Evolutionary conservation across 2,888 invertebrate genomes (phyloP).

Genomic region (Drosophila parthenogenetica): DNA sequence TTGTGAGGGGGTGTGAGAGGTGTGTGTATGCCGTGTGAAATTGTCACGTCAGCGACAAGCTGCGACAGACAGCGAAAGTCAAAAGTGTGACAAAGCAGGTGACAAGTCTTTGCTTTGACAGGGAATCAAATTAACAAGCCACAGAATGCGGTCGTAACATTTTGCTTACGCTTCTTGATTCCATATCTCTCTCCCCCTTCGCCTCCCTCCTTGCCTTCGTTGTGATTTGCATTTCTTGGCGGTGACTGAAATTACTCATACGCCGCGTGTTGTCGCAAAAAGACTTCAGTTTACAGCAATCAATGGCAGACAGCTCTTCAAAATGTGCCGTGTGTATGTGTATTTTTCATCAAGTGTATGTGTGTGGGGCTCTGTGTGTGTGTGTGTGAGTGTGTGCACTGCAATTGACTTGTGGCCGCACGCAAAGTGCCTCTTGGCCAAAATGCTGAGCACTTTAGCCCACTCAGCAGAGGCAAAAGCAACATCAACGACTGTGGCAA

Average conservation of each 20-base stretch:
- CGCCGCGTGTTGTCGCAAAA: conserved; percentile 47
- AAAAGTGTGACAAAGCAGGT: conserved; percentile 75
- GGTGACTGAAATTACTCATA: conserved; percentile 60
- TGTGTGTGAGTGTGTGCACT: conserved; percentile 38
- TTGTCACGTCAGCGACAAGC: conserved; percentile 74
- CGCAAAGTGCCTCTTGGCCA: conserved; percentile 71
- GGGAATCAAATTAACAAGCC: conserved; percentile 77
- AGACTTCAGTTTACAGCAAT: conserved; percentile 21
- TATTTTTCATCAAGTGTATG: not conserved
- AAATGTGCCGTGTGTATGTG: not conserved
- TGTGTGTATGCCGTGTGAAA: conserved; percentile 69
- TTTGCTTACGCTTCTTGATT: conserved; percentile 41
- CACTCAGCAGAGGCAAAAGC: conserved; percentile 37
- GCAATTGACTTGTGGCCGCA: conserved; percentile 68
- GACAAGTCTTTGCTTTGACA: conserved; percentile 71
- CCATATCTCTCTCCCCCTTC: not conserved
- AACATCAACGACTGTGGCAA: conserved; percentile 8
- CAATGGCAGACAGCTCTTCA: conserved; percentile 13
- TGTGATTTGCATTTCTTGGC: conserved; percentile 45
- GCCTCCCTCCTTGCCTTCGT: no score
- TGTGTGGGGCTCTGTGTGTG: conserved; percentile 2
- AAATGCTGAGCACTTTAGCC: conserved; percentile 61
- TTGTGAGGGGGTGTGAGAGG: conserved; percentile 8
- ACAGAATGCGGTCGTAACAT: conserved; percentile 56
- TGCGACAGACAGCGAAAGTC: conserved; percentile 61